A percentile compares a stretch with the other conserved stretches of the same genome.
Conservation (phyloP, 2,888 invertebrate species). For the Ectemnius lituratus region DNA sequence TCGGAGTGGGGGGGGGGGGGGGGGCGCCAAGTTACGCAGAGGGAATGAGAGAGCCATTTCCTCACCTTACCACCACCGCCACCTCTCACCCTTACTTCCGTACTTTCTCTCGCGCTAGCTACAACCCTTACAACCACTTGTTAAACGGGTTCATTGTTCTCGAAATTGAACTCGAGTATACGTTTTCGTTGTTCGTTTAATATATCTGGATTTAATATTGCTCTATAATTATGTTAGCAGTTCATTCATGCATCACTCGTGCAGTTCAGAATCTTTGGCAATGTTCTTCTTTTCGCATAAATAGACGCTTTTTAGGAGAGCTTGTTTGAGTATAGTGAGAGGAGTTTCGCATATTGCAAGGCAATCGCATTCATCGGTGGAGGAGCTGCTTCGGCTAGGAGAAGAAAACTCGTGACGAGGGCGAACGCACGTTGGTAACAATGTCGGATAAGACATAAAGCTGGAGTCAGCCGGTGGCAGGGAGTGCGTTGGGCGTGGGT, state of each 20-base stretch:
- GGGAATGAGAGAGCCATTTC: conserved; percentile 53
- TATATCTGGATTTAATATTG: too few species aligned
- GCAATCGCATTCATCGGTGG: conserved; percentile 46
- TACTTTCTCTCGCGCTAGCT: conserved; percentile 33
- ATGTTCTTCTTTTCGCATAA: too few species aligned
- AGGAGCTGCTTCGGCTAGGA: conserved; percentile 34
- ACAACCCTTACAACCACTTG: conserved; percentile 61
- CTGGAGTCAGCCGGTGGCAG: conserved; percentile 55
- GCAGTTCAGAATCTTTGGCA: too few species aligned
- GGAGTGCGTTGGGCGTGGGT: conserved; percentile 27
- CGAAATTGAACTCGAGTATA: conserved; percentile 1
- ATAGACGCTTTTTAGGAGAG: too few species aligned
- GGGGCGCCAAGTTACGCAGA: conserved; percentile 18
- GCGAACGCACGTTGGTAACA: conserved; percentile 71
- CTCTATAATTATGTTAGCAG: too few species aligned
- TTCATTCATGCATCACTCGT: too few species aligned
- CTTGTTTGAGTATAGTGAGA: conserved; percentile 28
- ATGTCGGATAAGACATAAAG: conserved; percentile 75
- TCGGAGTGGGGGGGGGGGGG: conserved; percentile 42
- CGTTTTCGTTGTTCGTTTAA: too few species aligned
- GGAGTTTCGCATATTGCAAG: conserved; percentile 43
- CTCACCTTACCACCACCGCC: conserved; percentile 56
- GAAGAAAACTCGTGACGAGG: conserved; percentile 44
- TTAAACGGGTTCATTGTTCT: conserved; percentile 58
- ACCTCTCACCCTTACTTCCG: conserved; percentile 33